Evolutionary conservation across 2,797 vertebrate species (phyloP), one percentile per base, ranked within the genome.

Genomic region (Gambelia wislizenii): DNA sequence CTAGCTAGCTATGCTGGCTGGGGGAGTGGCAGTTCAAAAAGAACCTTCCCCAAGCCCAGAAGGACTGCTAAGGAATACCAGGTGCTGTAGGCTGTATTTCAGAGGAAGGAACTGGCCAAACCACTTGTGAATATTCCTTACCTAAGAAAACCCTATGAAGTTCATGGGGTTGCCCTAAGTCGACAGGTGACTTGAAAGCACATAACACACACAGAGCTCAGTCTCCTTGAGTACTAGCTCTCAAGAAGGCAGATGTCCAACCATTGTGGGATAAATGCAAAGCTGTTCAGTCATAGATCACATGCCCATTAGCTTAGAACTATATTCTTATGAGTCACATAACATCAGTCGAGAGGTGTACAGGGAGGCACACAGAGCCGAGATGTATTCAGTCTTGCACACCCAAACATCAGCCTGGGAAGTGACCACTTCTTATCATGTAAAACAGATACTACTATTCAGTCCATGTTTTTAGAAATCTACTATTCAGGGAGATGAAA

Each of bases 361-460:
- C 44, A 81, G 33, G 76, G 59, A 85, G 22, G 54, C 22, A 25
- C 56, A 82, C 30, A 20, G 10, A n/a, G 69, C 84, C 84, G 72
- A 85, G 67, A 64, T 64, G 16, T 12, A 49, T 72, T 56, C 82
- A 72, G 44, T 80, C 83, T 61, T 39, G 67, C 72, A 59, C 76
- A 72, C 76, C 88, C 67, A 85, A 76, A 74, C 83, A 49, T 16
- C 44, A 82, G 79, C 79, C 42, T 83, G 87, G 69, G 78, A 88
- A 83, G 8, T 69, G 20, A 14, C 9, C 52, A 56, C 36, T 9
- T 61, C 56, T 56, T 77, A 49, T 79, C 88, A 83, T 47, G 83
- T 72, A 70, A 89, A 49, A 89, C 39, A 64, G 80, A 89, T 78
- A 84, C 82, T 49, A 80, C 42, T 39, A 61, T 36, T 69, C 42